Base-by-base conservation (phyloP, 1,140 invertebrate genomes). In the Rhagoletis pomonella region DNA sequence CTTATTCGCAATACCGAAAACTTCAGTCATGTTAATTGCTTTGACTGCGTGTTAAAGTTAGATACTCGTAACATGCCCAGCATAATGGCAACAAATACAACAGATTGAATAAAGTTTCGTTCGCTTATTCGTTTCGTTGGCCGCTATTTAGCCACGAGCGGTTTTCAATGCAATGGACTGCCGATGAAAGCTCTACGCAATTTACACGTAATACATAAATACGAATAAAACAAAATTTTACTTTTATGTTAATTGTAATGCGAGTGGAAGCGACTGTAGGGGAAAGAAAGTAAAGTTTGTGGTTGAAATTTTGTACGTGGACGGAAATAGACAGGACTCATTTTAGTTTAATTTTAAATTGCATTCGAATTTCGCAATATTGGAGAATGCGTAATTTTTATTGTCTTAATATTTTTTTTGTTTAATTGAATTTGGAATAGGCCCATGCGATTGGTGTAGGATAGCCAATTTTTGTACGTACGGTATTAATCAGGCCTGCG, bases 41-140 rank as follows among this genome's bases (percentile, higher is more conserved):
- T 73, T 73, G 12, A 73, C 67, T 44, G 42, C 39, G 44, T 73
- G 44, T 73, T 73, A 73, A 44, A 42, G 67, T 42, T 44, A 42
- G 67, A 39, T 39, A 17, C 29, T 29, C 29, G 29, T 29, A 29
- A 29, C 67, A 73, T 47, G 42, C 12, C 67, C 67, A 10, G 12
- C 67, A 29, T 29, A 29, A 29, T 29, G 42, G 67, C 67, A 14
- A 14, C 67, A 73, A 42, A 14, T 29, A 29, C 29, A 6, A 42
- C 67, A 73, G 44, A 73, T 73, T 73, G 67, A 73, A 73, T 73
- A 73, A 73, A 73, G 67, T 73, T 73, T 73, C 67, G 67, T 73
- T 44, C 39, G 67, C 42, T 73, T 47, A 73, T 73, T 73, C 67
- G 67, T 42, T 73, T 73, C 67, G 67, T 42, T 47, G 42, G 42